A percentile compares a stretch with the other conserved stretches of the same genome.
phyloP scores from a whole-genome alignment of 2,888 invertebrate genomes.

The Listrodromus nycthemerus region DNA sequence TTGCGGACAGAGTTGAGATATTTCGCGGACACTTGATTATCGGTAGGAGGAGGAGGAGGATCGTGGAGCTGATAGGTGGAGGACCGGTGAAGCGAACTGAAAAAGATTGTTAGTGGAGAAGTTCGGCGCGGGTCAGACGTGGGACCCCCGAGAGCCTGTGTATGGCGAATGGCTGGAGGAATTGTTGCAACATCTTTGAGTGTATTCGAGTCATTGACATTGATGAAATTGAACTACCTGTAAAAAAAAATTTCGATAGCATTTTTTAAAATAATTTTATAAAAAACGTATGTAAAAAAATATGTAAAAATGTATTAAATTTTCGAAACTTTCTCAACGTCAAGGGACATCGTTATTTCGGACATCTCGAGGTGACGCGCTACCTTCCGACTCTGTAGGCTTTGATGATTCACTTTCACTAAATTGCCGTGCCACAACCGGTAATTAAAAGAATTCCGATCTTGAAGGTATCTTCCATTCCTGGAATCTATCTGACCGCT shows the following conservation, averaged over 20 bases:
- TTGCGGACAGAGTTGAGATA: not conserved
- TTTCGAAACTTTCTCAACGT: not conserved
- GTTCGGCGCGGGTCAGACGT: conserved; percentile 44
- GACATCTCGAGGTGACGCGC: no score
- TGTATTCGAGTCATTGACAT: no score
- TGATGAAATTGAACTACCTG: no score
- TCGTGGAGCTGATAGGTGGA: not conserved
- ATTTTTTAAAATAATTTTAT: no score
- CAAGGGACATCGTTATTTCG: conserved; percentile 44
- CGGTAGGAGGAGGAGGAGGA: not conserved
- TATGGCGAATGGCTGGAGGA: no score
- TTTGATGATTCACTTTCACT: no score
- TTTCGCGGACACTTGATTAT: conserved; percentile 14
- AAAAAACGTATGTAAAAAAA: no score
- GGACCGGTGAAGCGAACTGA: not conserved
- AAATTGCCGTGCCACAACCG: not conserved
- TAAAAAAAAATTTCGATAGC: no score
- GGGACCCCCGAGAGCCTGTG: not conserved
- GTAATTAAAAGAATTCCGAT: not conserved
- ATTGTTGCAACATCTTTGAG: no score
- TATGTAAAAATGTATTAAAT: no score
- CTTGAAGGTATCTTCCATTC: not conserved
- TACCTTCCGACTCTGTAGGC: no score
- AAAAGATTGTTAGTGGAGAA: conserved; percentile 54
- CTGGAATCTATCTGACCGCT: not conserved